Evolutionary conservation across 2,113 vertebrate genomes (phyloP).

Genomic region (Octodon degus): DNA sequence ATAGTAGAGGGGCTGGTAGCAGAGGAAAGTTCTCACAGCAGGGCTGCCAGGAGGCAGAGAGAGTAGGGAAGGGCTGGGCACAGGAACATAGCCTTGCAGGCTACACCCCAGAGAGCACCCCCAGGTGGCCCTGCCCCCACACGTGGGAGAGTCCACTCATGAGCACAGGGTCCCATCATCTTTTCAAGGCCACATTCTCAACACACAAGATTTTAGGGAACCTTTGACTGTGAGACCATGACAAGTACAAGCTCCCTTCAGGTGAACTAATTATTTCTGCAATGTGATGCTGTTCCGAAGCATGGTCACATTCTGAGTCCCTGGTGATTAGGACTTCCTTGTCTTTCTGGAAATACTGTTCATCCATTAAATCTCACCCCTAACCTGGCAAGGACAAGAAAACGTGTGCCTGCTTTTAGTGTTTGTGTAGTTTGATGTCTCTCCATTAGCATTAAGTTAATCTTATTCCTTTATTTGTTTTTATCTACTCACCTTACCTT

Average conservation of each 20-base stretch:
- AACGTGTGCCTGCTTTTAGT: neutral
- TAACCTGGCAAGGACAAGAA: accelerated
- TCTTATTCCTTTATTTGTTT: neutral
- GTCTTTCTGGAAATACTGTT: neutral
- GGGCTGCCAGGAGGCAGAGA: neutral
- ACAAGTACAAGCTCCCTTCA: neutral
- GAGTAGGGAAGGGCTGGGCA: neutral
- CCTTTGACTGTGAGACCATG: neutral
- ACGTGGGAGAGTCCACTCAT: neutral
- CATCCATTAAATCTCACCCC: accelerated
- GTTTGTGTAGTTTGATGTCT: neutral
- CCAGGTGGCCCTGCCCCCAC: neutral
- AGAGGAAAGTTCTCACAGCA: no score
- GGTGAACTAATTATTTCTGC: neutral
- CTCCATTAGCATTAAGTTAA: neutral
- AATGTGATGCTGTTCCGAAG: neutral
- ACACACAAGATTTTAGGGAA: no score
- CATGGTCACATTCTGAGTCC: accelerated
- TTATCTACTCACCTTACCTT: neutral
- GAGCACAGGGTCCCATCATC: neutral
- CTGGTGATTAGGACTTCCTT: neutral
- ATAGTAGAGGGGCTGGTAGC: no score
- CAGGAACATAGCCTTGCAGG: neutral
- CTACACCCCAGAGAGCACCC: neutral
- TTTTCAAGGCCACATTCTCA: no score